These are phyloP conservation scores for Orientallactaga bullata DNA, from an alignment of 2,113 vertebrate genomes.

Conservation along the genomic window DNA sequence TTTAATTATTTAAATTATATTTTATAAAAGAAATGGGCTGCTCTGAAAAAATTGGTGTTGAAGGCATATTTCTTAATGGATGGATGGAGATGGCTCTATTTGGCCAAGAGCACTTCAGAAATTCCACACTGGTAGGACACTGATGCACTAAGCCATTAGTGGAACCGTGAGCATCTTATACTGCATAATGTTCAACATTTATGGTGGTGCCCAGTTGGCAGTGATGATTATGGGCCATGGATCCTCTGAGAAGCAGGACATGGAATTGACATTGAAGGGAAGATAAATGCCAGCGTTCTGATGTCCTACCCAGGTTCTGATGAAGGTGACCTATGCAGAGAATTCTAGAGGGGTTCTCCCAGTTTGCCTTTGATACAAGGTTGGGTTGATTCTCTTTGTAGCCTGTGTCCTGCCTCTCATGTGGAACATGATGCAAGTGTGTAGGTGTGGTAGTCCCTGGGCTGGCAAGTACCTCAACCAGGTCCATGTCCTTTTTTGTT, in stretches of 20 bases:
- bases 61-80: slow-evolving; percentile 42
- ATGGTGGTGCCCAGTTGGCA: slow-evolving; percentile 56
- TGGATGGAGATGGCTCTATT: slow-evolving; percentile 69
- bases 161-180: slow-evolving; percentile 72
- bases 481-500: not conserved
- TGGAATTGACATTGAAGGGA: not conserved
- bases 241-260: not conserved
- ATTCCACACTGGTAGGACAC: slow-evolving; percentile 78
- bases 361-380: not conserved
- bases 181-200: slow-evolving; percentile 77
- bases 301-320: not conserved
- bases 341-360: not conserved
- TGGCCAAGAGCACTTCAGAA: slow-evolving; percentile 80
- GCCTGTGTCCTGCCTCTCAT: not conserved
- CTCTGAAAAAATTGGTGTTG: slow-evolving; percentile 33
- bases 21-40: not conserved
- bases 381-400: not conserved
- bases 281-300: not conserved
- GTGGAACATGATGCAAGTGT: not conserved
- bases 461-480: not conserved
- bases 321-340: not conserved
- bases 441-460: not conserved
- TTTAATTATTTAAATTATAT: not conserved
- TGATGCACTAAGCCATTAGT: slow-evolving; percentile 76
- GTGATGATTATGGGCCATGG: slow-evolving; percentile 24